Base-by-base conservation (phyloP, 2,797 vertebrate species). In the Varecia variegata region DNA sequence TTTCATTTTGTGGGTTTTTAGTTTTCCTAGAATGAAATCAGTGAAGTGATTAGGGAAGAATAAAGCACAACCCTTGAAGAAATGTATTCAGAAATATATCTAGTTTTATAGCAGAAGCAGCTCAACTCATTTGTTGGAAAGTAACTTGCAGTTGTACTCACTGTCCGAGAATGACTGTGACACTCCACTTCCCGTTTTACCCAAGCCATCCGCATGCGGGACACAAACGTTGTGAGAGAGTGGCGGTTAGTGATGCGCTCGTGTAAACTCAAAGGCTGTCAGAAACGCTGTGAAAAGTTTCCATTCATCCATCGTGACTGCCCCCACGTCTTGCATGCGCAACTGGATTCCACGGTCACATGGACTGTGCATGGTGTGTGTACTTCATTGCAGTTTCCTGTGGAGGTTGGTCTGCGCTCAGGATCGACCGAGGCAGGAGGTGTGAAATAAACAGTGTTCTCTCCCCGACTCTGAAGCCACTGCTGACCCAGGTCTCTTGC, bases 281-380 rank as follows among this genome's bases (percentile, higher is more conserved):
- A 97, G 98, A 98, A 98, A 98, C 98, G 98, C 98, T 98, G 98
- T 98, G 98, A 98, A 98, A 98, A 97, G 89, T 98, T 98, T 94
- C 96, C 93, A 94, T 97, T 65, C 97, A 80, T 98, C 93, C 97
- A 30, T 98, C 95, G 97, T 97, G 97, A 96, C 91, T 96, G 43
- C 30, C 47, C 97, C 95, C 88, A 84, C 96, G 65, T 98, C 97
- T 97, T 98, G 98, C 98, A 98, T 98, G 98, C 98, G 93, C 98
- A 97, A 76, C 93, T 95, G 97, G 92, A 38, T 97, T 97, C 93
- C 97, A 92, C 97, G 92, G 97, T 97, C 76, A 95, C 91, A 25
- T 85, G 71, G 95, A 96, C 97, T 96, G 95, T 98, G 97, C 97
- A 97, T 98, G 98, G 77, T 96, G 94, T 97, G 93, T 97, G 65